Percentiles rank a stretch among this genome's conserved stretches.
These are phyloP conservation scores for Hydractinia symbiolongicarpus DNA, from an alignment of 30 jellyfish, hydroid and myxozoan species.

Conservation along the genomic window DNA sequence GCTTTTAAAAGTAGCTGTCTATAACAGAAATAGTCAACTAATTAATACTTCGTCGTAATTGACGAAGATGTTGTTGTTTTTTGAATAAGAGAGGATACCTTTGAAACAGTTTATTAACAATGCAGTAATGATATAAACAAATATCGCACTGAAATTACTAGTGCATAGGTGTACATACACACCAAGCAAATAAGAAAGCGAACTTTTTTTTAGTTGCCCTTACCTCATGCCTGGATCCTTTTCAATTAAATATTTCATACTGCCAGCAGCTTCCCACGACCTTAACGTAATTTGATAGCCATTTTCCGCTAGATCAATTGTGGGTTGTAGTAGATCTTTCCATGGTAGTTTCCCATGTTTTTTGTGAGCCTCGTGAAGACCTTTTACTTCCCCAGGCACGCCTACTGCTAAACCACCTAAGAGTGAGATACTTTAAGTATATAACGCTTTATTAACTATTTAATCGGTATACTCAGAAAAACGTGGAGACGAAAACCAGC, in stretches of 20 bases:
- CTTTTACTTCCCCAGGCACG: constrained; percentile 92
- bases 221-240: constrained; percentile 93
- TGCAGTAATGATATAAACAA: too few species aligned
- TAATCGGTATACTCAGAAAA: not conserved
- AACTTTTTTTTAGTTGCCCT: not conserved
- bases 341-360: constrained; percentile 84
- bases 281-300: constrained; percentile 84
- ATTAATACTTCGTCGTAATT: not conserved
- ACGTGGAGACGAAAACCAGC: not conserved
- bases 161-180: too few species aligned
- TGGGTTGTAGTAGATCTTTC: constrained; percentile 83
- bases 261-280: constrained; percentile 76
- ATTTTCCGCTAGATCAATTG: constrained; percentile 52
- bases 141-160: too few species aligned
- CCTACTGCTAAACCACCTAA: constrained; percentile 91
- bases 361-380: constrained; percentile 84
- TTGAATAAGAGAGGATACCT: too few species aligned
- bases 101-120: too few species aligned
- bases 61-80: not conserved
- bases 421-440: not conserved
- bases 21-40: not conserved
- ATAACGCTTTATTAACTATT: too few species aligned
- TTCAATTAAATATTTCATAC: constrained; percentile 45
- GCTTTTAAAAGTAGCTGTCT: constrained; percentile 69
- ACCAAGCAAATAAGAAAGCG: too few species aligned